Evolutionary conservation across 2,888 invertebrate genomes (phyloP), one percentile per base, ranked within the genome.

Genomic region (Ypsolopha scabrella): DNA sequence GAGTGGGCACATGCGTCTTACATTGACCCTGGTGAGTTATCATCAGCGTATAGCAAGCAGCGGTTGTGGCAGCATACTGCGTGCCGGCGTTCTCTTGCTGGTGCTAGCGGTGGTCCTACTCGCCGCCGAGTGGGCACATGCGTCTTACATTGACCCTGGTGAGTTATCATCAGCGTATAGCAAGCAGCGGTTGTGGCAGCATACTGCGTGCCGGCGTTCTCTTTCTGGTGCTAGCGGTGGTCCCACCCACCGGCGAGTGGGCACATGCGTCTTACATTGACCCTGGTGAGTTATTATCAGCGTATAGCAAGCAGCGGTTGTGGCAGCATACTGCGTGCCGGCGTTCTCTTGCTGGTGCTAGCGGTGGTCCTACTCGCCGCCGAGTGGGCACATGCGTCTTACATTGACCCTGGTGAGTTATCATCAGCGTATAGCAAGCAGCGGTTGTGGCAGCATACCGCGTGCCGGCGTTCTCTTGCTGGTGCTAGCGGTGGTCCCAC

Each of bases 131-230:
- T 79, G 74, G 69, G 71, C 72, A 50, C 74, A 24, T 24, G 24
- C 24, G 24, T 24, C 24, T 24, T 24, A 24, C 24, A 24, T 24
- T 4, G 24, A 24, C 24, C 24, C 24, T 24, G 24, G 24, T 24
- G 4, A 24, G 24, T 24, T 2, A 24, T 24, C 24, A 24, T 24
- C 24, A 24, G 24, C 24, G 2, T 24, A 24, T 24, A 24, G 69
- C 61, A 68, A 75, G 71, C 75, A 77, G 80, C 80, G 79, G 73
- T 71, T 68, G 70, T 65, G 64, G 71, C 80, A 81, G 65, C 55
- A 86, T 86, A 85, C 81, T 80, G 85, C 83, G 80, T 80, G 79
- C 80, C 74, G 73, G 82, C 80, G 76, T 78, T 57, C 54, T 82
- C 41, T 55, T 85, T 72, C 76, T 85, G 80, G 81, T 80, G 70